Evolutionary conservation across 2,888 invertebrate species (phyloP).

Genomic region (Chymomyza caudatula): DNA sequence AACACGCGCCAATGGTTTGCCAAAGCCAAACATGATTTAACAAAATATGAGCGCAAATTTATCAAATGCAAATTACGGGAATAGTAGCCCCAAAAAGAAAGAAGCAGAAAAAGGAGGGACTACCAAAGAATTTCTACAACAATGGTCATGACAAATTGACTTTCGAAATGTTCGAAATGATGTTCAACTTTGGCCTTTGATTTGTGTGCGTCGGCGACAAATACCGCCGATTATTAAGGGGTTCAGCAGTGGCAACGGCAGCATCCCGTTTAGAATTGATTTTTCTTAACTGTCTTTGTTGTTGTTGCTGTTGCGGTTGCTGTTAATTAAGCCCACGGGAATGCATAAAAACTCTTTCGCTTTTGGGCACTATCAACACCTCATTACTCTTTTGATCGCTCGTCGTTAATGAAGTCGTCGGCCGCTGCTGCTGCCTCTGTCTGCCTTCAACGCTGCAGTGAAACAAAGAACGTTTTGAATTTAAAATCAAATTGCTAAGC

Average conservation of each 20-base stretch:
- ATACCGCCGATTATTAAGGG: conserved; percentile 18
- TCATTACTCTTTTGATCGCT: conserved; percentile 76
- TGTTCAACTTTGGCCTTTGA: conserved; percentile 32
- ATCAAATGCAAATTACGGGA: conserved; percentile 69
- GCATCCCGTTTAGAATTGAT: background rate
- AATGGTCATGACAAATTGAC: conserved; percentile 14
- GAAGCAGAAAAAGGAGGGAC: background rate
- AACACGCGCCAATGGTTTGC: conserved; percentile 50
- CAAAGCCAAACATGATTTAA: conserved; percentile 38
- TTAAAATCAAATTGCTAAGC: conserved; percentile 63
- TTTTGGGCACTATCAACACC: conserved; percentile 73
- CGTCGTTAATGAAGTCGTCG: conserved; percentile 74
- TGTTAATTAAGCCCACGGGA: conserved; percentile 59
- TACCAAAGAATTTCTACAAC: conserved; percentile 7
- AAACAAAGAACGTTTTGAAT: conserved; percentile 54
- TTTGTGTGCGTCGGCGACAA: conserved; percentile 21
- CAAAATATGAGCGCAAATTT: conserved; percentile 62
- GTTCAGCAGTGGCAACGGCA: background rate
- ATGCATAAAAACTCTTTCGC: conserved; percentile 51
- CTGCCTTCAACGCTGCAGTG: conserved; percentile 7
- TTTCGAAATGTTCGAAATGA: conserved; percentile 1
- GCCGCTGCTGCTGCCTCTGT: conserved; percentile 41
- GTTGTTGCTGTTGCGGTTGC: conserved; percentile 24
- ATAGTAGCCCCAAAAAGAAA: conserved; percentile 9
- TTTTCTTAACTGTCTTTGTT: conserved; percentile 5